Evolutionary conservation across 2,888 invertebrate species (phyloP), one percentile per base, ranked within the genome.

Genomic region (Ichneumoninae sp.): DNA sequence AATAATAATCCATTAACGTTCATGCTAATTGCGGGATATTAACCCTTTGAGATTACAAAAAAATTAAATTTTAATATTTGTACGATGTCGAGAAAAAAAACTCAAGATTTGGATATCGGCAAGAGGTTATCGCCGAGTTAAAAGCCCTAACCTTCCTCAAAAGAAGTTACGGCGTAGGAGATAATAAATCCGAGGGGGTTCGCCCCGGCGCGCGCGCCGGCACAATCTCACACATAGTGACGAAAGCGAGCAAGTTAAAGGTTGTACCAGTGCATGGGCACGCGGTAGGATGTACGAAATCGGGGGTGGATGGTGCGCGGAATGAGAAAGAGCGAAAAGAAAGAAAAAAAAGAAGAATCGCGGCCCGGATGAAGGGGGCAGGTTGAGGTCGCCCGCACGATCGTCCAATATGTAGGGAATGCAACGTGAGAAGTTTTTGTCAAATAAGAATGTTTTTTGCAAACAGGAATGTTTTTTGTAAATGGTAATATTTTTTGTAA

Each of bases 81-180:
- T 78, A 44, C n/a, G 6, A 68, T 30, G 44, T 47, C 22, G 63
- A 16, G 74, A 60, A 33, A 73, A 66, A 80, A 80, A 52, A 74
- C 36, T 44, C 69, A 44, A 52, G 69, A 74, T 77, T 78, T 26
- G 69, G 63, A 33, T 44, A 65, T 74, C 84, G 81, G 83, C 84
- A 86, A 83, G 86, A 86, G 85, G 86, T 89, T 90, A 90, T 89
- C 89, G 86, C 83, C 86, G 86, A 87, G 89, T 88, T 87, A 88
- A 89, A 87, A 86, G 81, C 88, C 88, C 89, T 89, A 88, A 91
- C 91, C 91, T 91, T 88, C 91, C 91, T 89, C 91, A 90, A 90
- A 89, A 88, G 87, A 90, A 88, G 88, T 86, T 90, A 81, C 87
- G 80, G 85, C 87, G 88, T 89, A 87, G 88, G 85, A 88, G 88